Conservation (phyloP, 2,113 vertebrate genomes). For the Pitta sordida region DNA sequence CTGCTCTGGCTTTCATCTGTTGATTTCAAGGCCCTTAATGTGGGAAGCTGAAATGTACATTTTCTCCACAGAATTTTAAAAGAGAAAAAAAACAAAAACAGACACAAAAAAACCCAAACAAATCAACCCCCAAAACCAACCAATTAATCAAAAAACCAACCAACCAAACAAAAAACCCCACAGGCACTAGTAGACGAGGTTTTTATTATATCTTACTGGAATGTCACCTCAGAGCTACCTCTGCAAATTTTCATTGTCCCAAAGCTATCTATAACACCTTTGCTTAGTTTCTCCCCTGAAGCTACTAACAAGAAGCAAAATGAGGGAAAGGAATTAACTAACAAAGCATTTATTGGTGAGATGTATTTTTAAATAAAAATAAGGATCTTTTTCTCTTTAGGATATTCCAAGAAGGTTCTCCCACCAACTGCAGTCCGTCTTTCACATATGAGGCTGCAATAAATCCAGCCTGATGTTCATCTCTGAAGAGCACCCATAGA, state of each 20-base stretch:
- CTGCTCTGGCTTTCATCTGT: conserved; percentile 35
- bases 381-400: neutral
- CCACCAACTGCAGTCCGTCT: neutral
- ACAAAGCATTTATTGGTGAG: neutral
- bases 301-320: neutral
- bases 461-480: neutral
- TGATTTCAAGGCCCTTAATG: conserved; percentile 34
- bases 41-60: conserved; percentile 26
- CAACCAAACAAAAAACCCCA: neutral
- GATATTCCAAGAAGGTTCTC: neutral
- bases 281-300: neutral
- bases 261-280: neutral
- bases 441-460: neutral
- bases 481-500: neutral
- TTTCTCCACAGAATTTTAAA: neutral
- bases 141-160: neutral
- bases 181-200: neutral
- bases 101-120: neutral
- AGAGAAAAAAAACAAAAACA: neutral
- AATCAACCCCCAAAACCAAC: neutral
- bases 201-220: neutral
- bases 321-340: neutral
- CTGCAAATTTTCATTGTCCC: neutral
- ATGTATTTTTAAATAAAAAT: neutral
- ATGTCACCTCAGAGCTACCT: neutral